These are phyloP conservation scores for Calliphora vicina DNA, from an alignment of 1,140 invertebrate species.

Conservation along the genomic window DNA sequence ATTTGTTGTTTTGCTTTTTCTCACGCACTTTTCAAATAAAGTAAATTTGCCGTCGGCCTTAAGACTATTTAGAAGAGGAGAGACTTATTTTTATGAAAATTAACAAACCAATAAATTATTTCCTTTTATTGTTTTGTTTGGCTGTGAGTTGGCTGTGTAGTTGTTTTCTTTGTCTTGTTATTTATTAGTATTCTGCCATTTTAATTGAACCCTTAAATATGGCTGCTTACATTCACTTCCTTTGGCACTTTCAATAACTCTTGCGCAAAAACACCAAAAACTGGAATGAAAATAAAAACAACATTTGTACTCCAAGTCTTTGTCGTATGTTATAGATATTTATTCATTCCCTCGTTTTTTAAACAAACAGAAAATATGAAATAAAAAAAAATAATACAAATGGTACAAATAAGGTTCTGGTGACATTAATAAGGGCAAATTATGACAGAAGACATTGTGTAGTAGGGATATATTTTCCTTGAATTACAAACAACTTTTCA, in stretches of 20 bases:
- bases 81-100: background rate
- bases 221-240: background rate
- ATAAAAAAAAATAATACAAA: background rate
- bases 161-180: background rate
- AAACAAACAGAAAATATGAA: background rate
- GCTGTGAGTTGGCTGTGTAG: background rate
- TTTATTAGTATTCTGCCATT: background rate
- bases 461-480: background rate
- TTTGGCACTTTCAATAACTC: conserved; percentile 8
- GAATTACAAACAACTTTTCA: background rate
- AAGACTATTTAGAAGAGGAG: background rate
- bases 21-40: background rate
- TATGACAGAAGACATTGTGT: conserved; percentile 8
- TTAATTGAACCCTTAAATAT: conserved; percentile 14
- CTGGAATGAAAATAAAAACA: background rate
- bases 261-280: background rate
- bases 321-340: too few species aligned
- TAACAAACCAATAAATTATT: conserved; percentile 11
- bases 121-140: background rate
- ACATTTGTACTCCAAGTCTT: background rate
- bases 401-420: conserved; percentile 1
- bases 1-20: background rate
- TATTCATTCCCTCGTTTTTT: background rate
- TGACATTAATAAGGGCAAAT: conserved; percentile 16
- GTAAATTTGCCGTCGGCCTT: background rate